Base-by-base conservation (phyloP, 2,113 vertebrate species). In the Serinus canaria region DNA sequence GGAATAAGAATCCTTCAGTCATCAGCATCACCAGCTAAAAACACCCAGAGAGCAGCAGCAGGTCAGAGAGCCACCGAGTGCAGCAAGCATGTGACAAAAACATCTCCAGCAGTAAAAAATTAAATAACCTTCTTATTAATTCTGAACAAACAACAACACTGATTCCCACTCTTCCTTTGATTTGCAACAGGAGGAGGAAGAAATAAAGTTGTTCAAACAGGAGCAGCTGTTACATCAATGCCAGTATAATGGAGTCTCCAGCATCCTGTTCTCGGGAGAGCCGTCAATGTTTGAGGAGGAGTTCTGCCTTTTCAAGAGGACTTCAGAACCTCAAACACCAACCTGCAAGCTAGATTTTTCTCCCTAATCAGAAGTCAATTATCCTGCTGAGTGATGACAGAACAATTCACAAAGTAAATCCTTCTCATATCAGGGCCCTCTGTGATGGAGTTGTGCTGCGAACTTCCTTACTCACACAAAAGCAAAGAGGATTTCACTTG, bases 201-300 rank as follows among this genome's bases (percentile, higher is more conserved):
- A 78, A 84, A 85, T 70, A 35, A 86, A 90, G 76, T 52, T 81
- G 84, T 86, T 91, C 52, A 78, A 94, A 91, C 85, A 90, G 82
- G 43, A 88, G 5, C 94, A 95, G 92, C 89, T 97, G 92, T 39
- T 89, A 12, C 88, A 85, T 82, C 92, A 90, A 55, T 70, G 77
- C 62, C 1, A 0, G 60, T 15, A 23, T 33, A 72, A 95, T 27
- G 80, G 86, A 92, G 69, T 35, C 19, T 2, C 21, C 15, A 67
- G 86, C 69, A 82, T 66, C 92, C 90, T 70, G 79, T 5, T 59
- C 89, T 79, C 43, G 2, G 50, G 82, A 66, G 81, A 69, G 87
- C 67, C 7, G 10, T 12, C 0, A 1, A 81, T 76, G 83, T 63
- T 59, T 58, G 72, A 92, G 80, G n/a, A 72, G 73, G 59, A 77